These are phyloP conservation scores for Myiothlypis coronata DNA, from an alignment of 2,797 vertebrate species.

Conservation along the genomic window DNA sequence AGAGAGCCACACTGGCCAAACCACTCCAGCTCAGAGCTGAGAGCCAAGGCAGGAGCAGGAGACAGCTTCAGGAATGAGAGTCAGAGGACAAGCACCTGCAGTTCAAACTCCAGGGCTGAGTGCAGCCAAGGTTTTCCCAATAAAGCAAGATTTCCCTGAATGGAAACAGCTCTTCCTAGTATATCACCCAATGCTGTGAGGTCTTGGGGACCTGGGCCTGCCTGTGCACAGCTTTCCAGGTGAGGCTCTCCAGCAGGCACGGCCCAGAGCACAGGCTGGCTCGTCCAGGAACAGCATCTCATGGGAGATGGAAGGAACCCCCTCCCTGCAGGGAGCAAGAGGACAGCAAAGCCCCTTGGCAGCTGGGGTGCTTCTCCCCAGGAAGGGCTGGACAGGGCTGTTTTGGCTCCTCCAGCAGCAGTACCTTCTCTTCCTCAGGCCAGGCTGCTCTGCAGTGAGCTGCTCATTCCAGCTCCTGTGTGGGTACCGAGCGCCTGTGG, in stretches of 20 bases:
- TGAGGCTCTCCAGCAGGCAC: background rate
- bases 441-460: background rate
- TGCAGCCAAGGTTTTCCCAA: background rate
- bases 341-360: background rate
- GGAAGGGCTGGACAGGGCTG: background rate
- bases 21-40: background rate
- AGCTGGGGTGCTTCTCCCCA: background rate
- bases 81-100: background rate
- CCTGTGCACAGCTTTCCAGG: accelerated
- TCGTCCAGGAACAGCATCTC: background rate
- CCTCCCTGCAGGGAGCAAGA: accelerated
- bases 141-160: background rate
- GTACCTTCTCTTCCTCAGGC: background rate
- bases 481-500: slow-evolving; percentile 2
- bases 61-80: background rate
- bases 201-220: background rate
- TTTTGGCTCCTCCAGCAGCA: background rate
- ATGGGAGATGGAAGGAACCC: accelerated
- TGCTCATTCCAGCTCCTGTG: background rate
- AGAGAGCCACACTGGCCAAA: accelerated
- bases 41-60: background rate
- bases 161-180: background rate
- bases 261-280: accelerated
- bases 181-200: accelerated
- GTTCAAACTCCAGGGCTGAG: background rate